Conservation (phyloP, 2,888 invertebrate genomes). For the Hybos culiciformis region DNA sequence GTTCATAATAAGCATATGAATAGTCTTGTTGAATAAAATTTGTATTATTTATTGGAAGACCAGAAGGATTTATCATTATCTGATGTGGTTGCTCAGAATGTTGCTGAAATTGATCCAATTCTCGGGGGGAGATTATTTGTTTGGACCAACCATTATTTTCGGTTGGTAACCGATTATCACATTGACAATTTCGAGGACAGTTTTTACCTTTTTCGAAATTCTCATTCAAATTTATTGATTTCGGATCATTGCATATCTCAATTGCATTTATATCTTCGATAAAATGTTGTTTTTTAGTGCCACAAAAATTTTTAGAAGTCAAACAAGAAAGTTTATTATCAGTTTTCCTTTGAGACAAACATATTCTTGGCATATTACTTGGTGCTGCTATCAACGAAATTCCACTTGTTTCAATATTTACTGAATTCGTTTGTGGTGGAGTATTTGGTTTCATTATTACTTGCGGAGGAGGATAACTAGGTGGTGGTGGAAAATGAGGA, state of each 20-base stretch:
- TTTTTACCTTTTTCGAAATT: no score
- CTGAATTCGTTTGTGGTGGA: not conserved
- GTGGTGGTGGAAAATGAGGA: conserved; percentile 49
- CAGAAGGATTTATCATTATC: no score
- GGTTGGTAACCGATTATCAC: no score
- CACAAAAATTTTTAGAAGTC: not conserved
- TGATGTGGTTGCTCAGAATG: conserved; percentile 1
- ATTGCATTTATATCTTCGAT: conserved; percentile 1
- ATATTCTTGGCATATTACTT: not conserved
- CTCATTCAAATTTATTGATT: no score
- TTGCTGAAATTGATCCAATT: conserved; percentile 2
- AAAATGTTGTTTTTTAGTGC: not conserved
- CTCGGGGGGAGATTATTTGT: no score
- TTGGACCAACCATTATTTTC: no score
- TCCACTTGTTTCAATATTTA: no score
- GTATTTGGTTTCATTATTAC: not conserved
- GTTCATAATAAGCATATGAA: conserved; percentile 72
- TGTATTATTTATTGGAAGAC: conserved; percentile 10
- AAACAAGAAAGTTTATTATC: not conserved
- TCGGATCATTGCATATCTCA: conserved; percentile 1
- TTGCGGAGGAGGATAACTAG: conserved; percentile 47
- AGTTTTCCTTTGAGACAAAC: not conserved
- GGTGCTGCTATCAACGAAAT: not conserved
- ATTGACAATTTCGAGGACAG: no score
- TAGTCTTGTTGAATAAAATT: conserved; percentile 43